Evolutionary conservation across 1,140 invertebrate species (phyloP).

Genomic region (Eulimnadia texana): DNA sequence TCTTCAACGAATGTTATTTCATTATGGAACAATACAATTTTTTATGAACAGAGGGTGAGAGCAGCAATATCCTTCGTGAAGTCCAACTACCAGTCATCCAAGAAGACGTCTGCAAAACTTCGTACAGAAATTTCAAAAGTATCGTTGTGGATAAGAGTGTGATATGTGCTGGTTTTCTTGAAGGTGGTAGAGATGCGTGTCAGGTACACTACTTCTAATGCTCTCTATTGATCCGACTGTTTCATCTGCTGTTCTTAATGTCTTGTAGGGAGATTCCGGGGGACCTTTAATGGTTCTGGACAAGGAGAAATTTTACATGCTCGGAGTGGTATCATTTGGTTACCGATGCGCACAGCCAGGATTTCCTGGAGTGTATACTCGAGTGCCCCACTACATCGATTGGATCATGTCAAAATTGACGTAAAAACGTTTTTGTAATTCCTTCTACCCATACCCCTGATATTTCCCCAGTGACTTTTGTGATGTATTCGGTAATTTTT

Average conservation of each 20-base stretch:
- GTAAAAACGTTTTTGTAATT: constrained; percentile 9
- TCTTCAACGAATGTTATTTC: background rate
- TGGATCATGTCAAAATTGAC: constrained; percentile 27
- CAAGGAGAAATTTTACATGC: constrained; percentile 35
- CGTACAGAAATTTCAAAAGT: constrained; percentile 7
- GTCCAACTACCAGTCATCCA: constrained; percentile 7
- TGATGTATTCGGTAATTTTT: background rate
- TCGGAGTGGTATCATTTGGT: constrained; percentile 61
- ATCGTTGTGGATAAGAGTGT: constrained; percentile 13
- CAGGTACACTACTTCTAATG: constrained; percentile 5
- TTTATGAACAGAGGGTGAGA: constrained; percentile 5
- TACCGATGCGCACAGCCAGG: constrained; percentile 52
- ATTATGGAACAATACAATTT: background rate
- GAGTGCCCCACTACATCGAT: constrained; percentile 38
- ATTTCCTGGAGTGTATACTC: constrained; percentile 62
- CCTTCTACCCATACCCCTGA: background rate
- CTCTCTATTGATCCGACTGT: background rate
- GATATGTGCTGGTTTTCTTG: constrained; percentile 6
- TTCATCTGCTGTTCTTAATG: background rate
- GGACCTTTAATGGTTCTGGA: constrained; percentile 56
- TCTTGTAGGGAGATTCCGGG: constrained; percentile 56
- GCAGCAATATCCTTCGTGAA: constrained; percentile 9
- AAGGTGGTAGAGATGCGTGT: constrained; percentile 14
- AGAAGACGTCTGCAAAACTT: constrained; percentile 6
- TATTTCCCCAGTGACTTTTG: background rate